Percentiles rank a stretch among this genome's conserved stretches.
Conservation (phyloP, 2,888 invertebrate genomes). For the Dugesia japonica region DNA sequence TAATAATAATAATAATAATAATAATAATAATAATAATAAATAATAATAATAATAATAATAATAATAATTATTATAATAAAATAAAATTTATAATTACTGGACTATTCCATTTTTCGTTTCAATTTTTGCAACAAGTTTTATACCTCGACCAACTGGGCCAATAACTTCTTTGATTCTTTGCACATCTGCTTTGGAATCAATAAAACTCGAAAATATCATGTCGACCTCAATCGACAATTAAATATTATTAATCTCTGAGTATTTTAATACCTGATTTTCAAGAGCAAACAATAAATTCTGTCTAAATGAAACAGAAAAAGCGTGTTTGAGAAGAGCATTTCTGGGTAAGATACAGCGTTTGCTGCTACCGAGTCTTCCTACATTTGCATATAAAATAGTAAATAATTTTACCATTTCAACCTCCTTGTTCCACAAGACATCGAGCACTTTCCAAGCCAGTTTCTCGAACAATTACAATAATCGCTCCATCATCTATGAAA, state of each 20-base stretch:
- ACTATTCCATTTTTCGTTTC: constrained; percentile 27
- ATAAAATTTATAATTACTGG: not conserved
- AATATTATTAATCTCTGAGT: not conserved
- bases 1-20: too few species aligned
- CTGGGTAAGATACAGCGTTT: constrained; percentile 25
- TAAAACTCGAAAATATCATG: constrained; percentile 30
- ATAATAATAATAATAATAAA: too few species aligned
- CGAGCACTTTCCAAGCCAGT: constrained; percentile 15
- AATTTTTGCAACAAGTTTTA: constrained; percentile 26
- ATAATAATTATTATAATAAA: too few species aligned
- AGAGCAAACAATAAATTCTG: constrained; percentile 33
- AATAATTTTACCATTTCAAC: too few species aligned
- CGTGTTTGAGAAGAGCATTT: constrained; percentile 26
- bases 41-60: too few species aligned
- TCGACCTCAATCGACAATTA: constrained; percentile 24
- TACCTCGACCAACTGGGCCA: constrained; percentile 17
- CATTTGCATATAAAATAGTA: too few species aligned
- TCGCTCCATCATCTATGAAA: constrained; percentile 29
- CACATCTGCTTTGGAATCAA: constrained; percentile 27
- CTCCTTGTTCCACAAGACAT: constrained; percentile 34
- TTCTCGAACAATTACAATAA: constrained; percentile 31
- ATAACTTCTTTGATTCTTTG: constrained; percentile 27
- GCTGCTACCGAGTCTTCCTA: constrained; percentile 11
- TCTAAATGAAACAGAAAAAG: constrained; percentile 29
- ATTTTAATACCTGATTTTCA: constrained; percentile 30